Base-by-base conservation (phyloP, 2,113 vertebrate genomes). In the Catharus bicknelli region DNA sequence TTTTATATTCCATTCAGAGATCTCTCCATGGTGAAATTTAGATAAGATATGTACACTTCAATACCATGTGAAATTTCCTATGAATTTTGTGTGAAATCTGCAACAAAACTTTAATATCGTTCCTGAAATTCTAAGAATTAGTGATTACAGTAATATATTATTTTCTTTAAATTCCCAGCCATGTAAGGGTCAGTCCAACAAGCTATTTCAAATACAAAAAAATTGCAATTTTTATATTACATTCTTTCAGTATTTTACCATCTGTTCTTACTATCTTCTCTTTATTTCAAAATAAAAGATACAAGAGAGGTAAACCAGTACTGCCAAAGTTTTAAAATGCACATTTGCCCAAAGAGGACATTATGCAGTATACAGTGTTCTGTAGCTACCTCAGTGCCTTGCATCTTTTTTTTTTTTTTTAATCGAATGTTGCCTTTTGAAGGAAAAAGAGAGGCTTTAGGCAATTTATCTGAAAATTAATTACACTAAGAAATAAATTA, bases 1-100 rank as follows among this genome's bases (percentile, higher is more conserved):
- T 63, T 79, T 55, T 73, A 2, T 47, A 40, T 47, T 59, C 18
- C 12, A 12, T 78, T 53, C 3, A 0, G 0, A 4, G 2, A 12
- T 69, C 7, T 57, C 3, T 69, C 20, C 2, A 0, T 50, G 16
- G 7, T 80, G 51, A 87, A 61, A 22, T 85, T 79, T 58, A 48
- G 23, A 62, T 36, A 10, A 58, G 26, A 26, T 67, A 30, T 18
- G 16, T 78, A 57, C 11, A 48, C 9, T 13, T 9, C 16, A 72
- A 29, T 48, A 57, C 9, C 4, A 3, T 40, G 14, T 58, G 27
- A 85, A 50, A 20, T 64, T 64, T 83, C 13, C 13, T 38, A 38
- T 45, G 2, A 40, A 42, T 82, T 87, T 70, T 47, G 6, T 16
- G 3, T 73, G 34, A 90, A 83, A 67, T 45, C 25, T 74, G 16